Percentiles rank a stretch among this genome's conserved stretches.
These are phyloP conservation scores for Cotesia congregata DNA, from an alignment of 2,888 invertebrate species.

Conservation along the genomic window DNA sequence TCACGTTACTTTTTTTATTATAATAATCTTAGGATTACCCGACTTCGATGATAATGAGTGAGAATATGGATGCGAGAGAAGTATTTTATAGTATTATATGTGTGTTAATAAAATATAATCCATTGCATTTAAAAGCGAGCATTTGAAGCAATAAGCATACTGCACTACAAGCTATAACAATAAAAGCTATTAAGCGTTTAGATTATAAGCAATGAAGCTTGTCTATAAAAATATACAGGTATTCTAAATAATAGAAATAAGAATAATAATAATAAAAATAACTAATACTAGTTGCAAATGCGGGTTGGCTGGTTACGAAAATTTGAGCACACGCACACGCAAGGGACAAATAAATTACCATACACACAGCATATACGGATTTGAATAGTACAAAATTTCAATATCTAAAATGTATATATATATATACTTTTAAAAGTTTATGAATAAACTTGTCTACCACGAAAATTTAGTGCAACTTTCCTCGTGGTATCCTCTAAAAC, in stretches of 20 bases:
- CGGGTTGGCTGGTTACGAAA: neutral
- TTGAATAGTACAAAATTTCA: conserved; percentile 9
- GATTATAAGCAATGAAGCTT: neutral
- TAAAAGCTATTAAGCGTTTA: neutral
- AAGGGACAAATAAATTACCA: conserved; percentile 29
- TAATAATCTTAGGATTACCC: neutral
- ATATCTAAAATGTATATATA: neutral
- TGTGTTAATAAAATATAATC: neutral
- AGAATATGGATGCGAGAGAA: neutral
- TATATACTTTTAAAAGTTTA: conserved; percentile 9
- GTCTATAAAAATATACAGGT: neutral
- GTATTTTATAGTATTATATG: neutral
- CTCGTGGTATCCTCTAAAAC: conserved; percentile 1
- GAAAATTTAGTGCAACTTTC: conserved; percentile 8
- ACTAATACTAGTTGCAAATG: neutral
- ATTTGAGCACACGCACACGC: conserved; percentile 34
- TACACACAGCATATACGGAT: conserved; percentile 4
- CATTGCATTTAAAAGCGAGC: neutral
- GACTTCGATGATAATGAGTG: neutral
- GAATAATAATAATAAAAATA: neutral
- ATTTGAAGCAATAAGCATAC: neutral
- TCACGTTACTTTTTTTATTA: neutral
- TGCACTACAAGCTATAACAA: neutral
- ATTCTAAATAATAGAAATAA: neutral
- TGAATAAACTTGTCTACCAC: conserved; percentile 5